Base-by-base conservation (phyloP, 2,797 vertebrate genomes). In the Chloroceryle amazona region DNA sequence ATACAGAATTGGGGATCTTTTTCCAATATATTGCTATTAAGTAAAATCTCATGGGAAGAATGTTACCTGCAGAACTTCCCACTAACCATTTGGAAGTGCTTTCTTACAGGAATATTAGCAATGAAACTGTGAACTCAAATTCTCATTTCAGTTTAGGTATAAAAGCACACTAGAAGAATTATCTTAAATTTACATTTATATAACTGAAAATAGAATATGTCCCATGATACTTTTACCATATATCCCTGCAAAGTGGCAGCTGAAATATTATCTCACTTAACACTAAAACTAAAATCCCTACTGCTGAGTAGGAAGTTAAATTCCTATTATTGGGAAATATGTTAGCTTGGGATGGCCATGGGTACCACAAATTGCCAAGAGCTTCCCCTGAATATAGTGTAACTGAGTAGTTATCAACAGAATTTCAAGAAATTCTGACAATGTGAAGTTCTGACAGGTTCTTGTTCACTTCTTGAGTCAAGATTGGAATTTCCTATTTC, bases 151-250 rank as follows among this genome's bases (percentile, higher is more conserved):
- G 35, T 81, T 91, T 93, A 92, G 51, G 66, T 90, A 67, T 89
- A 90, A 95, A 89, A 89, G 55, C 74, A 89, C 35, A 57, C 33
- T 89, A 75, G 81, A 65, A 93, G 93, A 94, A 72, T 51, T 80
- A 92, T 70, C 67, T 67, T 90, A 80, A 92, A 90, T 96, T 93
- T 94, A 89, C 90, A 95, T 92, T 89, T 96, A 86, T 86, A 89
- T 90, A 92, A 91, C 86, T 90, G 83, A 86, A 95, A 89, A 41
- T 89, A 90, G 93, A 94, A 81, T 91, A 90, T 66, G 33, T 91
- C 87, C 93, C 67, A 4, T 89, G 90, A 86, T 82, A 73, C 51
- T 86, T 90, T 71, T 89, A 80, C 54, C 54, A 75, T 86, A 49
- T 74, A 68, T 73, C 51, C 31, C 31, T 86, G 63, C 22, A 81